Base-by-base conservation (phyloP, 53 echinoderm and acorn worm genomes). In the Hippasteria phrygiana region DNA sequence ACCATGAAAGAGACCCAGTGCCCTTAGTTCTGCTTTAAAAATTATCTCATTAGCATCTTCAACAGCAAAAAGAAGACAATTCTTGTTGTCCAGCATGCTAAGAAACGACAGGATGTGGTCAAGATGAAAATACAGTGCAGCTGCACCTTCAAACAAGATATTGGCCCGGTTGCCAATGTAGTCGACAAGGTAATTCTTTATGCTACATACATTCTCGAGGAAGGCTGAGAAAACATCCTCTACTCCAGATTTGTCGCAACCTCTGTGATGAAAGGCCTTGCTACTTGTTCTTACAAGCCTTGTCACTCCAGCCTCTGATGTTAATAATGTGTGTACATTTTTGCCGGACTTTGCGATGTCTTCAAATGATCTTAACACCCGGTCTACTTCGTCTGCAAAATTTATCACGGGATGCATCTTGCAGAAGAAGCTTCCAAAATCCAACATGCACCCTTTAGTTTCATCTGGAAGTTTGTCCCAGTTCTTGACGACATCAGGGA, bases 361-460 rank as follows among this genome's bases (percentile, higher is more conserved):
- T 62, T 93, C 86, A 18, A 86, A 91, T 35, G 83, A 35, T 34
- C 90, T 93, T 13, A 93, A 39, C 0, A 43, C 48, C 69, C 88
- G 91, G 78, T 91, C 67, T 1, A 75, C 51, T 78, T 91, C 94
- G 41, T 73, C 69, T 18, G 94, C 88, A 62, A 93, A 93, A 37
- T 93, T 91, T 24, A 93, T 83, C 8, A 94, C 8, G 0, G 85
- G 88, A 18, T 94, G 94, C 91, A 94, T 89, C 54, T 88, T 94
- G 48, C 94, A 94, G 34, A 94, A 55, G 89, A 94, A 50, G 3
- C 11, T 78, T 2, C 94, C 89, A 27, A 94, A 83, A 1, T 77
- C 64, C 20, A 43, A 5, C 1, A 85, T 31, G 13, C 14, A 3
- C 9, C 70, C 3, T 50, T 79, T 64, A 0, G 62, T 71, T 16